phyloP scores from a whole-genome alignment of 2,888 invertebrate species.

The Campoplex capitator region DNA sequence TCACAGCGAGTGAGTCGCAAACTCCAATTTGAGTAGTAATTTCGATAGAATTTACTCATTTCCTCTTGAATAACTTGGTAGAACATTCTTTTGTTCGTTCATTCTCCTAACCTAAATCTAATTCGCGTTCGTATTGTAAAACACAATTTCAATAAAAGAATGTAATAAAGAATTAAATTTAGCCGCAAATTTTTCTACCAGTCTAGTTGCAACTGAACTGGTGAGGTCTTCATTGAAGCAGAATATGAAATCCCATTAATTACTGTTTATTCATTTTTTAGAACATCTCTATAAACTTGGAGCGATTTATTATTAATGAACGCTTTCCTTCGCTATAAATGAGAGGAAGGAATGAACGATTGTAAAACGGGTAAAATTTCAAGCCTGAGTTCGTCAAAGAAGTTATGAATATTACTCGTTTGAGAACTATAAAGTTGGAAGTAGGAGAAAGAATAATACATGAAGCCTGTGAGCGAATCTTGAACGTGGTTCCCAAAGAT shows the following conservation, averaged over 20 bases:
- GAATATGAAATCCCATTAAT: not conserved
- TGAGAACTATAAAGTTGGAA: slow-evolving; percentile 26
- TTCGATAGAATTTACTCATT: too few species aligned
- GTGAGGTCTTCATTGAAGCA: not conserved
- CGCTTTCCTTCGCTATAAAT: not conserved
- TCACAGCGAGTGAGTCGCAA: too few species aligned
- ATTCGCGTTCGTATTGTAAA: too few species aligned
- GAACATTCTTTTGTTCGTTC: too few species aligned
- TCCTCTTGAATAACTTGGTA: too few species aligned
- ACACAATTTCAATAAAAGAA: not conserved
- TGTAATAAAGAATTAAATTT: too few species aligned
- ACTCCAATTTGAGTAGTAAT: too few species aligned
- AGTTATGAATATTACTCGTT: slow-evolving; percentile 18
- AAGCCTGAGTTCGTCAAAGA: slow-evolving; percentile 11
- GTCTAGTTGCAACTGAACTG: not conserved
- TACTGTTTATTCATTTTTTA: not conserved
- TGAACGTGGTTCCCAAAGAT: slow-evolving; percentile 83
- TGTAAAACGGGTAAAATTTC: not conserved
- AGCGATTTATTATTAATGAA: slow-evolving; percentile 22
- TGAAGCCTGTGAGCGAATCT: slow-evolving; percentile 84
- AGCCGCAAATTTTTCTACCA: not conserved
- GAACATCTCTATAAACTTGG: not conserved
- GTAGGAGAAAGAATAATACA: slow-evolving; percentile 49
- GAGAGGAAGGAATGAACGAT: not conserved
- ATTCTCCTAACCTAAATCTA: too few species aligned